Base-by-base conservation (phyloP, 2,888 invertebrate genomes). In the Hemithea aestivaria region DNA sequence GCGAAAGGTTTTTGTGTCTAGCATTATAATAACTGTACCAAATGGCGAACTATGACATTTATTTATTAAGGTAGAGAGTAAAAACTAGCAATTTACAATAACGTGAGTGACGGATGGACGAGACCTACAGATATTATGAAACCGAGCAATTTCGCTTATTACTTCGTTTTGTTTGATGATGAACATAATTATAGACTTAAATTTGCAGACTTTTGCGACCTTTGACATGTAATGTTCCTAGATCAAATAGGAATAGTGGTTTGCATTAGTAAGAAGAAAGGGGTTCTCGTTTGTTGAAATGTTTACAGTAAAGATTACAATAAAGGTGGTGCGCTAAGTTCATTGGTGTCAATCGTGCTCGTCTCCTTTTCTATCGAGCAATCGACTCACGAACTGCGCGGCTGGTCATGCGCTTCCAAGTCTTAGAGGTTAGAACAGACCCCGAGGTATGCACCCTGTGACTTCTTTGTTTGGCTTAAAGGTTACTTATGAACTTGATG, bases 31-130 rank as follows among this genome's bases (percentile, higher is more conserved):
- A 72, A 69, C 69, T 67, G 64, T 61, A 56, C 64, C 61, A 76
- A 72, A 75, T 78, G 70, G 71, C 73, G 68, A 70, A 73, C 68
- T 73, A 72, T 75, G 77, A 77, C 76, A 76, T 78, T 77, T 73
- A 74, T 69, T 65, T 73, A 74, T 76, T 61, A 57, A 56, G 62
- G 62, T 74, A 73, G 57, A 77, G 80, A 80, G 79, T 76, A 75
- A 70, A 68, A 64, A 69, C 57, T 53, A 49, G 66, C 63, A 70
- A 74, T 73, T 76, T 73, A 66, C 62, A 56, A 48, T 48, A 62
- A 62, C 61, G 63, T 73, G 76, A 73, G 67, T 71, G 66, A 73
- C 65, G 61, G 67, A 66, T 66, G 62, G 64, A 62, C 54, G 64
- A 62, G 55, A 49, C 53, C 53, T 64, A 56, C 58, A 58, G 54